Percentiles rank a stretch among this genome's conserved stretches.
Evolutionary conservation across 2,888 invertebrate species (phyloP).

Genomic region (Orthonychiurus folsomi): DNA sequence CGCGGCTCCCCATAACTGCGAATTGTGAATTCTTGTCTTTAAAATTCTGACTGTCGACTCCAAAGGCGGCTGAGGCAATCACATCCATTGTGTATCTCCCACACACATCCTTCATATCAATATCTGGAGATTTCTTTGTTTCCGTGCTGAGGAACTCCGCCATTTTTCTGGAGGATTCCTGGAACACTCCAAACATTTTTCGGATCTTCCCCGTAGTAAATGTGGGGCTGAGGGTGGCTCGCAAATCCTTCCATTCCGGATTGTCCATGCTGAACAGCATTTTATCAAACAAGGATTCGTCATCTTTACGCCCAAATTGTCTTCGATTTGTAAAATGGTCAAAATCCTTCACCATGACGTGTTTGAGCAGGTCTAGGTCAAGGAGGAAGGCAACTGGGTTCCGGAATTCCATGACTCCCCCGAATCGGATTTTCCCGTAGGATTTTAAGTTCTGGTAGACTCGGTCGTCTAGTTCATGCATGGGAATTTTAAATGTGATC

Average conservation of each 20-base stretch:
- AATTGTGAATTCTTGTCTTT: slow-evolving; percentile 5
- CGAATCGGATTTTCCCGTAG: slow-evolving; percentile 5
- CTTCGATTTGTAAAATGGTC: slow-evolving; percentile 24
- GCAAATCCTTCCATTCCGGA: slow-evolving; percentile 31
- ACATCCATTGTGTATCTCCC: slow-evolving; percentile 6
- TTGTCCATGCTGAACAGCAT: slow-evolving; percentile 27
- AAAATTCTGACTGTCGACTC: not conserved
- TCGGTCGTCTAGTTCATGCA: slow-evolving; percentile 2
- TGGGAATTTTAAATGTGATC: not conserved
- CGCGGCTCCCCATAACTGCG: not conserved
- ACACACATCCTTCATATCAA: not conserved
- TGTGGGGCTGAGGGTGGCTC: slow-evolving; percentile 28
- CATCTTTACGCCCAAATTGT: slow-evolving; percentile 17
- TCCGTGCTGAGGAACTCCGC: not conserved
- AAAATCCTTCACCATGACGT: slow-evolving; percentile 34
- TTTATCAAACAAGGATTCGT: slow-evolving; percentile 16
- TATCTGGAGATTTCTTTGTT: not conserved
- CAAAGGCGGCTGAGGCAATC: slow-evolving; percentile 4
- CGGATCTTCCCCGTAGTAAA: slow-evolving; percentile 30
- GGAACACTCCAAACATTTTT: slow-evolving; percentile 31
- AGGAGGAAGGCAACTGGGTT: slow-evolving; percentile 20
- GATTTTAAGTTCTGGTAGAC: slow-evolving; percentile 11
- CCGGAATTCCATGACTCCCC: slow-evolving; percentile 26
- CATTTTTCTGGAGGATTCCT: slow-evolving; percentile 13
- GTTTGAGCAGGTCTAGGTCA: slow-evolving; percentile 29